Evolutionary conservation across 2,797 vertebrate genomes (phyloP), one percentile per base, ranked within the genome.

Genomic region (Chromis chromis): DNA sequence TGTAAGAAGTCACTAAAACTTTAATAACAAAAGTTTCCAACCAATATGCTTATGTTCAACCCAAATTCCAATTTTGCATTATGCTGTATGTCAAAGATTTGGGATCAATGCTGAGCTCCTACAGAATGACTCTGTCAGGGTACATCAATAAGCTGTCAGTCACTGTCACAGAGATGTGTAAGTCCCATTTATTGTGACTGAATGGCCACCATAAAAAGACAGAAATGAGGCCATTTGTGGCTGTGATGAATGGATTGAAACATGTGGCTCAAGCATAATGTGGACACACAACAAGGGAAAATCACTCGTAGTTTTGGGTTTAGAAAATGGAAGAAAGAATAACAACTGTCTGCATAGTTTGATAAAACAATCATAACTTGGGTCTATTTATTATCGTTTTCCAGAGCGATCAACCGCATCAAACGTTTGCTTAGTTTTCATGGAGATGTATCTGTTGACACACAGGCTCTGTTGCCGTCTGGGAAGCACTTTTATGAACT

Each of bases 121-220:
- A 39, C 44, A 39, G 53, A 52, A 58, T 0, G 21, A 27, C 42
- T 69, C 11, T 62, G 59, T 25, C 24, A 14, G 39, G 24, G 69
- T n/a, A 9, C 13, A 86, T 80, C 74, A 64, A 83, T 78, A 73
- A 19, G 14, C 21, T 22, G 21, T 56, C 48, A 0, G 56, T 59
- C 53, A 40, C 56, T 21, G 27, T 62, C 24, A 6, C 33, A 39
- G 50, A 65, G 58, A 48, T 60, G 33, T 55, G 10, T 22, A 54
- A 36, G 44, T 44, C 21, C 21, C 13, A 8, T 59, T 12, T 48
- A 59, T 57, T 79, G 53, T 55, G 24, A 28, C 22, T 52, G 50
- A 65, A 67, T 4, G n/a, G 8, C n/a, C n/a, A 22, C 46, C n/a
- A 21, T 22, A 21, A 22, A 46, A 48, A 48, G 19, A 4, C 44